These are phyloP conservation scores for Rhingia rostrata DNA, from an alignment of 2,888 invertebrate genomes.

Conservation along the genomic window DNA sequence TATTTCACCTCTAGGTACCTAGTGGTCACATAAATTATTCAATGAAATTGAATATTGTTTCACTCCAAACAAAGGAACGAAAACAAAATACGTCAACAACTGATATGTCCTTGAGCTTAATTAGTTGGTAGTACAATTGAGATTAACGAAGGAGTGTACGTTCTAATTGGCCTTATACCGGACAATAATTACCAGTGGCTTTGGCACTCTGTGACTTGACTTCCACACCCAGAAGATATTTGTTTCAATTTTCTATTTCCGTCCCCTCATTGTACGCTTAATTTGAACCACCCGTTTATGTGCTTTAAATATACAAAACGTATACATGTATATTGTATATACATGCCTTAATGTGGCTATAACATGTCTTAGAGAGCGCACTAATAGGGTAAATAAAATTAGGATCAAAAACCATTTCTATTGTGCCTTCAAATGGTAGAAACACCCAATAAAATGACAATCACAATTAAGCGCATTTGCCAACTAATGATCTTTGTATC, in stretches of 20 bases:
- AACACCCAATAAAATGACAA: slow-evolving; percentile 40
- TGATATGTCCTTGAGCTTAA: slow-evolving; percentile 61
- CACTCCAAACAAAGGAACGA: slow-evolving; percentile 13
- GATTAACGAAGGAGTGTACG: slow-evolving; percentile 36
- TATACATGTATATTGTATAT: neutral
- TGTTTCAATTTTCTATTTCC: slow-evolving; percentile 62
- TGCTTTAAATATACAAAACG: slow-evolving; percentile 30
- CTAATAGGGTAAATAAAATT: slow-evolving; percentile 28
- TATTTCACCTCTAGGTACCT: neutral
- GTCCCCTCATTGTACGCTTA: slow-evolving; percentile 37
- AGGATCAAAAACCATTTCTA: slow-evolving; percentile 27
- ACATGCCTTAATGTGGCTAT: neutral
- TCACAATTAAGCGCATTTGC: slow-evolving; percentile 30
- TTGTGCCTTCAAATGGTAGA: slow-evolving; percentile 11
- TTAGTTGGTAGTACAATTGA: slow-evolving; percentile 48
- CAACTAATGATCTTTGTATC: slow-evolving; percentile 34
- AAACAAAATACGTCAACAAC: slow-evolving; percentile 25
- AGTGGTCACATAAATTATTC: slow-evolving; percentile 24
- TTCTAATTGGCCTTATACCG: slow-evolving; percentile 47
- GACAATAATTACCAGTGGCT: slow-evolving; percentile 52
- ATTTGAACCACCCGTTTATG: slow-evolving; percentile 37
- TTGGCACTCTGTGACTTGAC: slow-evolving; percentile 16
- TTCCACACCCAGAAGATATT: slow-evolving; percentile 50
- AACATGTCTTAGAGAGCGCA: slow-evolving; percentile 3
- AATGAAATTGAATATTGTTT: slow-evolving; percentile 30